A percentile compares a stretch with the other conserved stretches of the same genome.
Evolutionary conservation across 2,113 vertebrate genomes (phyloP).

Genomic region (Muntiacus reevesi): DNA sequence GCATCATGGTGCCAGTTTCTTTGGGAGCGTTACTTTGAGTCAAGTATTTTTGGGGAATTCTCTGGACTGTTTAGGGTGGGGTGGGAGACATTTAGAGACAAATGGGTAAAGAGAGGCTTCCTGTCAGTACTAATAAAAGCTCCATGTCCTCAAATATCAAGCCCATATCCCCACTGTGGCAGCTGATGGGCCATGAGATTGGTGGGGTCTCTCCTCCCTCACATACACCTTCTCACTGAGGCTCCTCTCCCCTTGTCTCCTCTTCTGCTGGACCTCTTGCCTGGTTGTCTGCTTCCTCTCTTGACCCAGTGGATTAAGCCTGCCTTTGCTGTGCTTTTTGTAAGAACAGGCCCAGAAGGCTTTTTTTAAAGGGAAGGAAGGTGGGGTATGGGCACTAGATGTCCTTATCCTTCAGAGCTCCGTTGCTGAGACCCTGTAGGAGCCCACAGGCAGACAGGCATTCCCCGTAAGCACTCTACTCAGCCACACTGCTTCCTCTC

Average conservation of each 20-base stretch:
- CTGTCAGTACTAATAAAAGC: neutral
- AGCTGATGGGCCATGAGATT: neutral
- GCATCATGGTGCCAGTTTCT: neutral
- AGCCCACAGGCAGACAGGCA: neutral
- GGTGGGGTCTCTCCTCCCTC: neutral
- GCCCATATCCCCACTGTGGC: neutral
- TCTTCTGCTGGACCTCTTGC: neutral
- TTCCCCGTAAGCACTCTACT: neutral
- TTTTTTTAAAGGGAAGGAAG: neutral
- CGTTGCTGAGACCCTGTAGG: neutral
- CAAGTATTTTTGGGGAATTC: neutral
- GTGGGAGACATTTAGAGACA: neutral
- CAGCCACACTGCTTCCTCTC: neutral
- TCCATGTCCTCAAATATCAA: neutral
- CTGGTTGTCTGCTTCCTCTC: neutral
- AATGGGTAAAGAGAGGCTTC: neutral
- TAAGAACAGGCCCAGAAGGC: neutral
- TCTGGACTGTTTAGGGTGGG: neutral
- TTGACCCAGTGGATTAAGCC: neutral
- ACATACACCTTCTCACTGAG: neutral
- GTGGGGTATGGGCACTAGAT: neutral
- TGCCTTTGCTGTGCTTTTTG: neutral
- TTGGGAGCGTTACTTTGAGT: neutral
- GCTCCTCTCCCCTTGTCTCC: neutral
- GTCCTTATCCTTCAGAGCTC: neutral